Conservation (phyloP, 2,888 invertebrate genomes). For the Hyalella azteca region DNA sequence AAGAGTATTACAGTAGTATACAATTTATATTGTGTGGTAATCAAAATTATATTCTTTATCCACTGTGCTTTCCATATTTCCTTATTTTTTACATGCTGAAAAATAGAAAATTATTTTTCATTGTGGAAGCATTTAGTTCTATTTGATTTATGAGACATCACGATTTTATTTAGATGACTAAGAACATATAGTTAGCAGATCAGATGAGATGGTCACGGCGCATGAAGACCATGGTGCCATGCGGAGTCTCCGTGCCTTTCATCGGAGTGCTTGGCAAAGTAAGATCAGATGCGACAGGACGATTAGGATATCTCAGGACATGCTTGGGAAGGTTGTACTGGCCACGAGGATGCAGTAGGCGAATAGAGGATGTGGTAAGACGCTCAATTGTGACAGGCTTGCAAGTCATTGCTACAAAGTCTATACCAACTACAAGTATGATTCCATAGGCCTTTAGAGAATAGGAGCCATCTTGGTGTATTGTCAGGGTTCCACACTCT, state of each 20-base stretch:
- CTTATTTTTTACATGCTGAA: too few relatives aligned
- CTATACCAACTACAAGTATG: not conserved
- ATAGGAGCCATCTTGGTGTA: conserved; percentile 10
- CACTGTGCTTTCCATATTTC: too few relatives aligned
- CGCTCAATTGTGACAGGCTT: conserved; percentile 24
- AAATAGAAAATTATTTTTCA: too few relatives aligned
- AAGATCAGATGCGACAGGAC: conserved; percentile 6
- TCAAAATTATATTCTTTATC: too few relatives aligned
- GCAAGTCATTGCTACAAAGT: conserved; percentile 22
- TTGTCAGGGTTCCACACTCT: conserved; percentile 13
- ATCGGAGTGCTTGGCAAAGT: not conserved
- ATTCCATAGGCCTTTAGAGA: conserved; percentile 19
- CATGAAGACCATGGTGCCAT: conserved; percentile 10
- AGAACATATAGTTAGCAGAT: not conserved
- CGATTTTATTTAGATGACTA: conserved; percentile 2
- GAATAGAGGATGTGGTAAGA: not conserved
- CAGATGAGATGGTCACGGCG: not conserved
- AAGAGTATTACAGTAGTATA: too few relatives aligned
- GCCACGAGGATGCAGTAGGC: conserved; percentile 22
- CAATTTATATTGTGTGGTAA: too few relatives aligned
- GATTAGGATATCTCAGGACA: not conserved
- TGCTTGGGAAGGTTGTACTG: conserved; percentile 29
- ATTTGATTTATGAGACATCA: too few relatives aligned
- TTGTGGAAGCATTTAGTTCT: too few relatives aligned
- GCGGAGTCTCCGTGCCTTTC: not conserved